Evolutionary conservation across 53 echinoderm and acorn worm species (phyloP).

Genomic region (Paelopatides confundens): DNA sequence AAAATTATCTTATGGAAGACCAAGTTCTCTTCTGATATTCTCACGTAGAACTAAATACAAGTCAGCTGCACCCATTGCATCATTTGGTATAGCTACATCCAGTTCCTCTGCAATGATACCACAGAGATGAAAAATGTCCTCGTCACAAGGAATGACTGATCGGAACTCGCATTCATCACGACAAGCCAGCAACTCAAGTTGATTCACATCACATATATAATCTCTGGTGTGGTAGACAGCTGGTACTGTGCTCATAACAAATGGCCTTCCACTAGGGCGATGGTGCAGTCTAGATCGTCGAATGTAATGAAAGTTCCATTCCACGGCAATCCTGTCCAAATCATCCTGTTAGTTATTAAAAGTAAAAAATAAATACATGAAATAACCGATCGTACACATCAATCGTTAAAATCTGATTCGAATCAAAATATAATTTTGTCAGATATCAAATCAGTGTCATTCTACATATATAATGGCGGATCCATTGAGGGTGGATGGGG

Average conservation of each 20-base stretch:
- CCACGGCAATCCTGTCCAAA: not conserved
- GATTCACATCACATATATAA: constrained; percentile 5
- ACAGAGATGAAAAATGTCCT: constrained; percentile 1
- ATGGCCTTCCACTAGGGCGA: constrained; percentile 1
- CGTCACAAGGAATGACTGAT: not conserved
- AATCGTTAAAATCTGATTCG: too few relatives aligned
- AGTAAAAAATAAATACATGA: not conserved
- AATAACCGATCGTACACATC: too few relatives aligned
- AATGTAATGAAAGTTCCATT: not conserved
- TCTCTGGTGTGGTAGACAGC: not conserved
- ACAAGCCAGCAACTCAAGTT: not conserved
- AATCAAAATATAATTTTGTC: too few relatives aligned
- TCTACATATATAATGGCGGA: too few relatives aligned
- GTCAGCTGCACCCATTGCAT: not conserved
- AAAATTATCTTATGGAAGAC: too few relatives aligned
- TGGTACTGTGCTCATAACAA: constrained; percentile 15
- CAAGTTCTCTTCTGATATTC: too few relatives aligned
- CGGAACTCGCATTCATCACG: not conserved
- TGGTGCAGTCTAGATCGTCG: not conserved
- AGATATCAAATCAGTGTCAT: too few relatives aligned
- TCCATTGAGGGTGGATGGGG: too few relatives aligned
- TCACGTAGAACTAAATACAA: too few relatives aligned
- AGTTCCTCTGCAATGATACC: not conserved
- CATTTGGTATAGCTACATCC: not conserved
- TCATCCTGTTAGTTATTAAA: not conserved